Base-by-base conservation (phyloP, 2,888 invertebrate genomes). In the Micoletzkya japonica region DNA sequence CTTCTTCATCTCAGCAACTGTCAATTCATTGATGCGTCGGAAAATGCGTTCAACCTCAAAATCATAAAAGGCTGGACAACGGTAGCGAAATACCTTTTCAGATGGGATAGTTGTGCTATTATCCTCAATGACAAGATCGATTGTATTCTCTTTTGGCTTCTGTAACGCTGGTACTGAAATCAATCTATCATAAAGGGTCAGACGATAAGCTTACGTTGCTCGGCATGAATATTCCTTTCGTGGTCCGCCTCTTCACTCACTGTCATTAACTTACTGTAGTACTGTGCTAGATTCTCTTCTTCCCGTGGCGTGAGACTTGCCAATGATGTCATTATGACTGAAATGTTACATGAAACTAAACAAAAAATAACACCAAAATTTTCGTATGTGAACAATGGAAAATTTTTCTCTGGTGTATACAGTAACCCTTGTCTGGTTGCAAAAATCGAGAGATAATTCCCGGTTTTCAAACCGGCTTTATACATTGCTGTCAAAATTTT, bases 41-140 rank as follows among this genome's bases (percentile, higher is more conserved):
- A 66, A 66, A 28, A 66, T 36, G 7, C 26, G 37, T 24, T 54
- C 64, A 7, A 66, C 64, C 64, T 66, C 1, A 4, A 63, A 4
- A 54, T 54, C 7, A 54, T 17, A 7, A 54, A 17, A 14, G 24
- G 7, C 26, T 7, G 17, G 7, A 54, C 26, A 7, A 54, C 26
- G 17, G 26, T 54, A 24, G 24, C 17, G 7, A 54, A 17, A 54
- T n/a, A 54, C 54, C 54, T 39, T 17, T 44, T 39, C 57, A 14
- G 4, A 6, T 14, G 57, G 32, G 30, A 57, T 57, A 6, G 10
- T 14, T 57, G 7, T 10, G 10, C 24, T 54, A 10, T 54, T 26
- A 24, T 26, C 7, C 26, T 54, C 26, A 7, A 54, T 24, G 7
- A 24, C 7, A 24, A 54, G 30, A 10, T 36, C 54, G 30, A 37